A percentile compares a stretch with the other conserved stretches of the same genome.
phyloP scores from a whole-genome alignment of 2,888 invertebrate species.

The Caenorhabditis japonica region DNA sequence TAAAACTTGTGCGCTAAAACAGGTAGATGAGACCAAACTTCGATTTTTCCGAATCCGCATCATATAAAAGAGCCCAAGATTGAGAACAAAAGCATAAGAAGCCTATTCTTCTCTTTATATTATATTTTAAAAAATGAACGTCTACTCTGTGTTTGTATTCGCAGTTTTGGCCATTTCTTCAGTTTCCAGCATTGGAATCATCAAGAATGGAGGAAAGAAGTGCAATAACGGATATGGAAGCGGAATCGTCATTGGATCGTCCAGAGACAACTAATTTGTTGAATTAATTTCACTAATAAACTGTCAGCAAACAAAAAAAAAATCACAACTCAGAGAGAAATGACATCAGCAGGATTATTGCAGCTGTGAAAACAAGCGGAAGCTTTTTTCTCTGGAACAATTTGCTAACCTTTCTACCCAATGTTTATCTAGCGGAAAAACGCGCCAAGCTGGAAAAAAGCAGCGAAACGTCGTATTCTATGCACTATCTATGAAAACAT shows the following conservation, averaged over 20 bases:
- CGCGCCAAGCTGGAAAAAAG: not conserved
- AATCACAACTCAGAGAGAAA: not conserved
- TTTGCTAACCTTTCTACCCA: too few relatives aligned
- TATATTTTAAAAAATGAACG: constrained; percentile 17
- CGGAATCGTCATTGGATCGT: constrained; percentile 39
- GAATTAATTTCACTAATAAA: too few relatives aligned
- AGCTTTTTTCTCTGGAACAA: too few relatives aligned
- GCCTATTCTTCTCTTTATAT: constrained; percentile 11
- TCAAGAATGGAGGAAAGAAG: constrained; percentile 12
- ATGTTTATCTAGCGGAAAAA: not conserved
- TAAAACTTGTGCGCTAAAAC: not conserved
- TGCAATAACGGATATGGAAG: constrained; percentile 14
- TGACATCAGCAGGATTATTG: not conserved
- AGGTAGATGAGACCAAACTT: too few relatives aligned
- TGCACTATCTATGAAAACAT: too few relatives aligned
- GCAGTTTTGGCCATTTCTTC: constrained; percentile 32
- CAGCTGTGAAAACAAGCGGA: constrained; percentile 2
- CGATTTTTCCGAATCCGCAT: too few relatives aligned
- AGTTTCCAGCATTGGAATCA: constrained; percentile 16
- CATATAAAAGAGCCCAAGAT: constrained; percentile 3
- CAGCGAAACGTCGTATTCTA: too few relatives aligned
- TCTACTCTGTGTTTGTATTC: constrained; percentile 28
- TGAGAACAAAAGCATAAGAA: not conserved
- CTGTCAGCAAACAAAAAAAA: not conserved
- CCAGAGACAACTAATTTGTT: not conserved